Base-by-base conservation (phyloP, 2,797 vertebrate species). In the Eulemur mongoz region DNA sequence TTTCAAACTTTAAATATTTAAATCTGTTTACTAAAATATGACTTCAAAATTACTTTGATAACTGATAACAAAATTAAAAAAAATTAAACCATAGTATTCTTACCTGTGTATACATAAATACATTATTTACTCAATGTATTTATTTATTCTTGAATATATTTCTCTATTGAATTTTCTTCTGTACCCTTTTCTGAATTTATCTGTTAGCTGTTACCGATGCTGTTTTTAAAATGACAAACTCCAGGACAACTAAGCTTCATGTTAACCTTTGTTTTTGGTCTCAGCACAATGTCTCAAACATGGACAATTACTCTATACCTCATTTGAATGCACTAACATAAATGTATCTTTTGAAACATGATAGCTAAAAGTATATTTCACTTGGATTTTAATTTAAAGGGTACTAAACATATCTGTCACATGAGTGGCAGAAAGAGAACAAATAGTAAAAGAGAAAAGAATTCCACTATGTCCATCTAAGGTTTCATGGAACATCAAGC, bases 111-210 rank as follows among this genome's bases (percentile, higher is more conserved):
- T 10, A 54, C 1, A 48, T 32, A 88, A 30, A 76, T 75, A 65
- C 2, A 75, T 57, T 91, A 65, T n/a, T 95, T 65, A 92, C 25
- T 43, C 40, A 83, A 48, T 32, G 17, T 38, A 85, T 75, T 76
- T 43, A 50, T 30, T 75, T 97, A 75, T 90, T 92, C 40, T 84
- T 43, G 25, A 89, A 17, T 4, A 45, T 80, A 54, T 35, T 48
- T 61, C 67, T 7, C 69, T 82, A 20, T 1, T 82, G 52, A 96
- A 91, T 89, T 96, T 45, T 94, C 27, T 92, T 90, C 40, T 91
- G 45, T 50, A 15, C 15, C 12, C 0, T 70, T 69, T 87, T 93
- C 48, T 94, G 25, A 88, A 89, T 89, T 92, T 90, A 35, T 13
- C 54, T 69, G 8, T 70, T 94, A 86, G 38, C 25, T 73, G 48